Base-by-base conservation (phyloP, 37 sponge, comb jelly and placozoan genomes). In the Dysidea cf. avara region DNA sequence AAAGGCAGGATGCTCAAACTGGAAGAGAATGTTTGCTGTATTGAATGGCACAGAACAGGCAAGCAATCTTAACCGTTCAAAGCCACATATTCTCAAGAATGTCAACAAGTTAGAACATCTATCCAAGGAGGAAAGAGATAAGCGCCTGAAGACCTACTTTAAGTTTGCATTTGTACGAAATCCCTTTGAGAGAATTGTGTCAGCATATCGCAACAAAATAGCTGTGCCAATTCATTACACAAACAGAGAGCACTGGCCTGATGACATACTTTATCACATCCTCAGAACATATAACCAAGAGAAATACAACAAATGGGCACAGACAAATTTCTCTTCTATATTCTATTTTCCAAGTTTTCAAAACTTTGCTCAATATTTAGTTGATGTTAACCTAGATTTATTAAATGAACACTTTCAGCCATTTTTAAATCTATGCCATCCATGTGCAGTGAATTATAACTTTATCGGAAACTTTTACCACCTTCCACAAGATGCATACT, bases 101-200 rank as follows among this genome's bases (percentile, higher is more conserved):
- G 82, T 64, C 24, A 71, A 86, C 7, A 53, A 59, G 0, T 68
- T 86, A 43, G 68, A 53, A 7, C 54, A 74, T 26, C 69, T 86
- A n/a, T 53, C 74, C 1, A 39, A 33, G 53, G 36, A 37, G 43
- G 70, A 79, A 39, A 63, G 68, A 18, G 25, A 80, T 3, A 61
- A 72, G 49, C 59, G 65, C 36, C 69, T 86, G 34, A 68, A 61
- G n/a, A 61, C 74, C 43, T 86, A 86, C 65, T 75, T 46, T 64
- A 86, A 86, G 70, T 79, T 75, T 74, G 52, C 62, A 18, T 63
- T 79, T 57, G 68, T 86, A 17, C 66, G 86, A 12, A 79, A 86
- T 48, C 86, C 86, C 12, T 28, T 86, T 63, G 86, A 86, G 35
- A 61, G 86, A 37, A 18, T 86, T 14, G 12, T 86, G 21, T 69